phyloP scores from a whole-genome alignment of 2,888 invertebrate genomes.

The Torymus auratus region DNA sequence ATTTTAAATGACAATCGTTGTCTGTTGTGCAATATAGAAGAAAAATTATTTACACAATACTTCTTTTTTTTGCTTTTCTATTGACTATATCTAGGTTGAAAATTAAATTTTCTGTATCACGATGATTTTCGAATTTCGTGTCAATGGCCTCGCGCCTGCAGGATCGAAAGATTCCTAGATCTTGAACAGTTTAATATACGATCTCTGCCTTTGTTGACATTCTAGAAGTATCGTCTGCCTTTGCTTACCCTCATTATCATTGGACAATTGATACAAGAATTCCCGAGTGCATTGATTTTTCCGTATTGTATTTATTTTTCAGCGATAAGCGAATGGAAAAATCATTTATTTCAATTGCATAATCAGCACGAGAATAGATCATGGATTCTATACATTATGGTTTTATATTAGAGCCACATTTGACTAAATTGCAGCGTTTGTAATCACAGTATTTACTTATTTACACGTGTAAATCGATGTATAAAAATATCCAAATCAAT shows the following conservation, averaged over 20 bases:
- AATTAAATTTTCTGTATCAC: no score
- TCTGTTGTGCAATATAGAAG: no score
- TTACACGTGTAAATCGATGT: no score
- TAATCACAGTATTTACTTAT: no score
- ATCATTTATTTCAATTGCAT: not conserved
- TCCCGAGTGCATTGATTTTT: conserved; percentile 11
- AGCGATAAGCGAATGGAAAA: conserved; percentile 5
- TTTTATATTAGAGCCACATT: no score
- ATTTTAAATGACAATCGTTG: no score
- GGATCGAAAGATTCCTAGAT: conserved; percentile 33
- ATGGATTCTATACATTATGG: no score
- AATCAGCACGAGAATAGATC: not conserved
- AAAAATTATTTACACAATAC: no score
- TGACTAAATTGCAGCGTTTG: no score
- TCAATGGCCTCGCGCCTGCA: conserved; percentile 23
- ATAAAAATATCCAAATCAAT: no score
- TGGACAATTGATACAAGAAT: conserved; percentile 17
- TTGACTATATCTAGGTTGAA: no score
- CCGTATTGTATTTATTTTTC: not conserved
- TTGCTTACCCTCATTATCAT: conserved; percentile 41
- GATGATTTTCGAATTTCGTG: conserved; percentile 7
- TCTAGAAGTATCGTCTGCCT: conserved; percentile 40
- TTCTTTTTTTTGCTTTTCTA: no score
- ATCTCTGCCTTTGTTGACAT: conserved; percentile 10
- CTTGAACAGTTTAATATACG: conserved; percentile 18